Conservation (phyloP, 2,888 invertebrate species). For the Pollenia amentaria region DNA sequence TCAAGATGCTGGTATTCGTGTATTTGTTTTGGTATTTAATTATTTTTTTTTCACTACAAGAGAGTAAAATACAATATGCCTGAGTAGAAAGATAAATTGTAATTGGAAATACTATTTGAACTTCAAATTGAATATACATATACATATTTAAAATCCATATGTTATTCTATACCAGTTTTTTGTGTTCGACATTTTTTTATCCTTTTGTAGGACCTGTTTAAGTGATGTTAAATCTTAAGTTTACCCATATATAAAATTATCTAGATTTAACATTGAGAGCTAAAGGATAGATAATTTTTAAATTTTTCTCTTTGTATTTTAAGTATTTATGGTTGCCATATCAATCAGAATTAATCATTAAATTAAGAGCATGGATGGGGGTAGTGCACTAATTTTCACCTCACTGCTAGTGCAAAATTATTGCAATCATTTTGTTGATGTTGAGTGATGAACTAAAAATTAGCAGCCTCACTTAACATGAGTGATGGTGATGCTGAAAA, state of each 20-base stretch:
- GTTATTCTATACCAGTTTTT: conserved; percentile 16
- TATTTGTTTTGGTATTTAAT: conserved; percentile 18
- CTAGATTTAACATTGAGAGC: conserved; percentile 1
- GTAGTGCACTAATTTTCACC: too few relatives aligned
- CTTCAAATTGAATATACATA: conserved; percentile 54
- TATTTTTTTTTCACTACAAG: conserved; percentile 14
- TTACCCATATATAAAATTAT: neutral
- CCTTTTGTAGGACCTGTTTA: conserved; percentile 57
- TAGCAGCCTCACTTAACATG: too few relatives aligned
- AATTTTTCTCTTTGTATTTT: neutral
- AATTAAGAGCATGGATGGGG: too few relatives aligned
- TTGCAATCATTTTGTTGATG: too few relatives aligned
- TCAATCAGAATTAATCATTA: too few relatives aligned
- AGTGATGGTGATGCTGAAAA: too few relatives aligned
- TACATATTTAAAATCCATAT: conserved; percentile 11
- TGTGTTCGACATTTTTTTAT: neutral
- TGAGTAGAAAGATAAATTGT: conserved; percentile 1
- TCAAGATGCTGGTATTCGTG: conserved; percentile 63
- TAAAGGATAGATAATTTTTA: neutral
- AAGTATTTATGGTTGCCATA: conserved; percentile 16
- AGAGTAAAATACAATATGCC: conserved; percentile 1
- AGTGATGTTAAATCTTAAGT: neutral
- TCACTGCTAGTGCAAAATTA: too few relatives aligned
- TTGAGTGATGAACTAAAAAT: too few relatives aligned
- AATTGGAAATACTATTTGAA: conserved; percentile 51